These are phyloP conservation scores for Callyntrura sp. DNA, from an alignment of 2,888 invertebrate genomes.

Conservation along the genomic window DNA sequence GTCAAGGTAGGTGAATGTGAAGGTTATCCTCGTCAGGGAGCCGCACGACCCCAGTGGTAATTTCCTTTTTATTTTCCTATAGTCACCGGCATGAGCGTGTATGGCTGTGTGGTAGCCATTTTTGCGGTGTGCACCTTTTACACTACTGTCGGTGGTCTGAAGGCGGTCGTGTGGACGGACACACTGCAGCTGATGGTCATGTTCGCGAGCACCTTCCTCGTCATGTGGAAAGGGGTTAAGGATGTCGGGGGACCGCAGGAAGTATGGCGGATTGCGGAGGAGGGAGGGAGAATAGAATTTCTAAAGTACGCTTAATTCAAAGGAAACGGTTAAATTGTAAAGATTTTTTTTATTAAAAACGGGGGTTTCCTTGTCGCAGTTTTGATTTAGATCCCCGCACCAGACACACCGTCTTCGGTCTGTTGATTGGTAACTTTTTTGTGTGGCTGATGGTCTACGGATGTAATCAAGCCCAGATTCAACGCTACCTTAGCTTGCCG, in stretches of 20 bases:
- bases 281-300: conserved; percentile 77
- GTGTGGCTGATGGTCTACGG: conserved; percentile 83
- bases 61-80: too few relatives aligned
- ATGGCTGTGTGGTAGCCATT: too few relatives aligned
- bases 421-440: conserved; percentile 79
- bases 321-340: too few relatives aligned
- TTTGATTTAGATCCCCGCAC: conserved; percentile 81
- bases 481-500: conserved; percentile 83
- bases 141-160: conserved; percentile 82
- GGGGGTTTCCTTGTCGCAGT: too few relatives aligned
- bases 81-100: too few relatives aligned
- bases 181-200: conserved; percentile 81
- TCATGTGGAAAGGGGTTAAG: conserved; percentile 75
- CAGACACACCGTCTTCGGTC: conserved; percentile 82
- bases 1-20: too few relatives aligned
- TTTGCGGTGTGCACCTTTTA: too few relatives aligned
- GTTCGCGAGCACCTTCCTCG: conserved; percentile 77
- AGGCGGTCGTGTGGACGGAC: conserved; percentile 82
- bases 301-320: conserved; percentile 77
- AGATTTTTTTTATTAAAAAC: too few relatives aligned
- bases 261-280: conserved; percentile 78
- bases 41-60: too few relatives aligned
- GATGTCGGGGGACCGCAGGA: conserved; percentile 79
- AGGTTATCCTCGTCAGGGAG: too few relatives aligned
- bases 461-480: conserved; percentile 83